A percentile compares a stretch with the other conserved stretches of the same genome.
Conservation (phyloP, 2,888 invertebrate species). For the Cheilosia soror region DNA sequence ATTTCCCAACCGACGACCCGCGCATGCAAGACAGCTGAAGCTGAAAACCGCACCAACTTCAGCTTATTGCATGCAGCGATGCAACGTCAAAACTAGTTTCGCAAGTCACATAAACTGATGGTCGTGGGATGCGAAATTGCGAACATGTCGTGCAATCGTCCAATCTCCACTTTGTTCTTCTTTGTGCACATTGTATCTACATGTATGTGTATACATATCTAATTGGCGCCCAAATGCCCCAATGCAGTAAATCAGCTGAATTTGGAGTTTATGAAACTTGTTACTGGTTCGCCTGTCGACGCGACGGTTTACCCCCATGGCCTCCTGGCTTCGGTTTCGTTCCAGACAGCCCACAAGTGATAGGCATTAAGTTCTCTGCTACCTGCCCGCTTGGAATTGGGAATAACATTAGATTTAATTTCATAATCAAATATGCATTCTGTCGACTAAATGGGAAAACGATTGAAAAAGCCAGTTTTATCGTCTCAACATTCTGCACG, state of each 20-base stretch:
- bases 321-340: neutral
- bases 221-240: neutral
- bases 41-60: conserved; percentile 7
- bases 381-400: neutral
- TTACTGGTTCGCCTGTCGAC: conserved; percentile 3
- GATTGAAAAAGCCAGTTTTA: conserved; percentile 16
- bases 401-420: conserved; percentile 27
- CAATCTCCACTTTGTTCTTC: conserved; percentile 37
- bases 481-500: neutral
- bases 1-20: conserved; percentile 34
- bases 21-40: conserved; percentile 26
- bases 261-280: conserved; percentile 7
- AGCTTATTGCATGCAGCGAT: conserved; percentile 39
- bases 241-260: conserved; percentile 29
- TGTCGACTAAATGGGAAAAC: conserved; percentile 7
- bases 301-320: neutral
- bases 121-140: conserved; percentile 55
- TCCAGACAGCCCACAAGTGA: neutral
- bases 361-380: neutral
- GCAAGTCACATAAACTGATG: conserved; percentile 54
- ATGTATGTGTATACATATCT: neutral
- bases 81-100: conserved; percentile 60
- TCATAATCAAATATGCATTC: conserved; percentile 43
- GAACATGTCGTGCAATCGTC: conserved; percentile 57
- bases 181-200: neutral